Base-by-base conservation (phyloP, 2,113 vertebrate genomes). In the Percina caprodes region DNA sequence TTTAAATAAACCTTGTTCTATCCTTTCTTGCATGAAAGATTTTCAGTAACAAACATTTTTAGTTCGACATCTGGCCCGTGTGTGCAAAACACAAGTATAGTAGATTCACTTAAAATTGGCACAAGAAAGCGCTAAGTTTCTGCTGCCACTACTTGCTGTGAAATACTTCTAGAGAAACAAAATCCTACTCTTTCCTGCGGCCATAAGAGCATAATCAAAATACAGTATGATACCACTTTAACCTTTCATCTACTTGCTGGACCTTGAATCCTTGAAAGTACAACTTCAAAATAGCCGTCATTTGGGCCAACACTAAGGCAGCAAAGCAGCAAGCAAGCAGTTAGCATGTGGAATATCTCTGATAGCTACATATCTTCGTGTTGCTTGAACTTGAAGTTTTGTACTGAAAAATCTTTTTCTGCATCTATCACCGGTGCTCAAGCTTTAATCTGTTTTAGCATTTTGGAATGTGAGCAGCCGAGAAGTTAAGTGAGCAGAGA, bases 401-500 rank as follows among this genome's bases (percentile, higher is more conserved):
- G 35, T 52, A 30, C 23, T 60, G 12, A 66, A 66, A 49, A 33
- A 60, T 72, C 3, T 54, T 63, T 58, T 35, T 19, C 55, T 65
- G 1, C 45, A 54, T 59, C 33, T 35, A 26, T 24, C 62, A 73
- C 46, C 39, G 54, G 30, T 2, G 0, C 42, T n/a, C 67, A 33
- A 12, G 33, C 54, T 54, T 60, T 19, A 0, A 3, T 33, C 24
- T 68, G 67, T 68, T 54, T 63, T 1, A 74, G 35, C 23, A 48
- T 82, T 88, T 42, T 19, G 21, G 48, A 79, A 60, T 14, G 18
- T 35, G 30, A 56, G 46, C 60, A 26, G 46, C 35, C 19, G 18
- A 19, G 35, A 58, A 70, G 70, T 79, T 75, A 79, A 67, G 74
- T 63, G 69, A 26, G 24, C 2, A 62, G 61, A 63, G 55, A 77